Evolutionary conservation across 2,888 invertebrate species (phyloP).

Genomic region (Acronicta alni): DNA sequence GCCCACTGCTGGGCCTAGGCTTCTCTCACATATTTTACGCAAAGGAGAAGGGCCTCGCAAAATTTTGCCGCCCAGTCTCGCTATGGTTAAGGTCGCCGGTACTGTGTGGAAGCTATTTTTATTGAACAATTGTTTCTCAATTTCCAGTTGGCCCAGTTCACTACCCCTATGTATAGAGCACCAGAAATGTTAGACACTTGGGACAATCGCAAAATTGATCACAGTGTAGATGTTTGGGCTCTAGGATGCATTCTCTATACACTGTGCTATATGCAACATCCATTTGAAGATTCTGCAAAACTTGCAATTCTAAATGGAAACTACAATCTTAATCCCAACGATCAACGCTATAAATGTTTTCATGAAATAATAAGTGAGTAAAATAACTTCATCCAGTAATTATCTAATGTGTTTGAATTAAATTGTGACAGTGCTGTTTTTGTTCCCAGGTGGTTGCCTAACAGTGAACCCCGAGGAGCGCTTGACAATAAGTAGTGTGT

Average conservation of each 20-base stretch:
- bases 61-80: too few species aligned
- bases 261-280: slow-evolving; percentile 97
- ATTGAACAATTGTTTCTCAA: slow-evolving; percentile 28
- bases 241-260: slow-evolving; percentile 98
- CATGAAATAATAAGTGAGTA: slow-evolving; percentile 96
- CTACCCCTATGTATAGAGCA: slow-evolving; percentile 98
- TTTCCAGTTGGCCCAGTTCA: slow-evolving; percentile 92
- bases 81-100: too few species aligned
- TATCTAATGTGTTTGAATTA: slow-evolving; percentile 23
- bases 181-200: slow-evolving; percentile 99
- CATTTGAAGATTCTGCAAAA: slow-evolving; percentile 98
- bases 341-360: slow-evolving; percentile 94
- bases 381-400: slow-evolving; percentile 10
- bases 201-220: slow-evolving; percentile 97
- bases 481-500: slow-evolving; percentile 93
- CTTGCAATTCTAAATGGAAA: slow-evolving; percentile 98
- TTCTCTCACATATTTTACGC: too few species aligned
- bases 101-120: background rate
- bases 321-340: slow-evolving; percentile 94
- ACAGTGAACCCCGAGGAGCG: slow-evolving; percentile 95
- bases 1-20: too few species aligned
- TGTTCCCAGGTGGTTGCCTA: slow-evolving; percentile 92
- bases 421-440: slow-evolving; percentile 33
- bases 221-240: slow-evolving; percentile 98
- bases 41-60: too few species aligned